Conservation (phyloP, 2,888 invertebrate genomes). For the Pyrrhia umbra region DNA sequence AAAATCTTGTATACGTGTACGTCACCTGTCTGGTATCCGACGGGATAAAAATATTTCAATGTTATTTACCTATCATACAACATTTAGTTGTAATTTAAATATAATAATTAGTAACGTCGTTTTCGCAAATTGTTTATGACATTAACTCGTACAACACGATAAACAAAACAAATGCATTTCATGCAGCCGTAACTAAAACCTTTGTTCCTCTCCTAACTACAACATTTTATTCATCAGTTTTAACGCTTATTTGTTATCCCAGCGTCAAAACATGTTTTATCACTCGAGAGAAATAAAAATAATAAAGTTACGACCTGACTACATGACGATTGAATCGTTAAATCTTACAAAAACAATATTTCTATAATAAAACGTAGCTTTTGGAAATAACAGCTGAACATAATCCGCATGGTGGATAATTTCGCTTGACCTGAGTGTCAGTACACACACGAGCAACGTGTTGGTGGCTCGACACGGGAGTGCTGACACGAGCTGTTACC, state of each 20-base stretch:
- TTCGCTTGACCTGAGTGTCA: background rate
- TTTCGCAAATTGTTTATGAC: too few species aligned
- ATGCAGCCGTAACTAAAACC: background rate
- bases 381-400: background rate
- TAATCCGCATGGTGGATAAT: background rate
- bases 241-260: background rate
- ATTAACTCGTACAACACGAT: too few species aligned
- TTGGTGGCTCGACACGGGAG: constrained; percentile 12
- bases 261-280: background rate
- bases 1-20: too few species aligned
- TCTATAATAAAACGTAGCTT: background rate
- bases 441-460: constrained; percentile 3
- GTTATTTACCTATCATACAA: too few species aligned
- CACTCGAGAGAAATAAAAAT: background rate
- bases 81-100: too few species aligned
- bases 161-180: background rate
- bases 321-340: background rate
- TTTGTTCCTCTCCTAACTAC: background rate
- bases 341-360: background rate
- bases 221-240: background rate
- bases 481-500: background rate
- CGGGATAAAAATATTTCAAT: too few species aligned
- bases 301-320: background rate
- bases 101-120: too few species aligned
- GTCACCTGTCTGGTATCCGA: too few species aligned